Evolutionary conservation across 2,113 vertebrate genomes (phyloP).

Genomic region (Petroica traversi): DNA sequence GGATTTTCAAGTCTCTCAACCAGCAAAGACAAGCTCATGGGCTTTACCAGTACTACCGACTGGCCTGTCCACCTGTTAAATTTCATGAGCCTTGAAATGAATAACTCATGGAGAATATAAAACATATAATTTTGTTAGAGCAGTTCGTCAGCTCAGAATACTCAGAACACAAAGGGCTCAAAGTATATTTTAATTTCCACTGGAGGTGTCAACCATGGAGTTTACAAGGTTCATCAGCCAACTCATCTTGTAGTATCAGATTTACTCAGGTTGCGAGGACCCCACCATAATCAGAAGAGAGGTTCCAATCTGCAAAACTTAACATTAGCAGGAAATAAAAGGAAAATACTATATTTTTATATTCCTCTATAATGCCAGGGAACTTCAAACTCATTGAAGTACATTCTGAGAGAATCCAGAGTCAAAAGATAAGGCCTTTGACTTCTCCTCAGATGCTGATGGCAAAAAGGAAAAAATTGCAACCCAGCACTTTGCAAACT

Average conservation of each 20-base stretch:
- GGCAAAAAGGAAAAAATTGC: not conserved
- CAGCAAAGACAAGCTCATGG: not conserved
- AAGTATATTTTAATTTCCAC: not conserved
- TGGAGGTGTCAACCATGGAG: not conserved
- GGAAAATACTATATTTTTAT: not conserved
- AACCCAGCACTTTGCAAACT: not conserved
- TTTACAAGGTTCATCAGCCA: not conserved
- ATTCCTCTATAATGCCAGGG: not conserved
- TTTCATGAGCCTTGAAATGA: conserved; percentile 47
- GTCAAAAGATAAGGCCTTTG: not conserved
- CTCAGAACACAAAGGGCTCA: not conserved
- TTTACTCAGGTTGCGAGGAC: not conserved
- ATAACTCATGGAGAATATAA: conserved; percentile 15
- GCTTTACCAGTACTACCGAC: not conserved
- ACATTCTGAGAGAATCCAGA: not conserved
- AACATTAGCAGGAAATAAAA: not conserved
- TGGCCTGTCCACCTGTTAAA: not conserved
- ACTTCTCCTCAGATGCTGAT: not conserved
- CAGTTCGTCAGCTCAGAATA: not conserved
- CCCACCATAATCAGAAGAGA: not conserved
- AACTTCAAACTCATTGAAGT: not conserved
- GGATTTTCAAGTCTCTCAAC: not conserved
- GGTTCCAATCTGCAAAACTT: not conserved
- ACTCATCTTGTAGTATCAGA: not conserved
- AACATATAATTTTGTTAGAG: not conserved